Base-by-base conservation (phyloP, 2,888 invertebrate genomes). In the Dione juno region DNA sequence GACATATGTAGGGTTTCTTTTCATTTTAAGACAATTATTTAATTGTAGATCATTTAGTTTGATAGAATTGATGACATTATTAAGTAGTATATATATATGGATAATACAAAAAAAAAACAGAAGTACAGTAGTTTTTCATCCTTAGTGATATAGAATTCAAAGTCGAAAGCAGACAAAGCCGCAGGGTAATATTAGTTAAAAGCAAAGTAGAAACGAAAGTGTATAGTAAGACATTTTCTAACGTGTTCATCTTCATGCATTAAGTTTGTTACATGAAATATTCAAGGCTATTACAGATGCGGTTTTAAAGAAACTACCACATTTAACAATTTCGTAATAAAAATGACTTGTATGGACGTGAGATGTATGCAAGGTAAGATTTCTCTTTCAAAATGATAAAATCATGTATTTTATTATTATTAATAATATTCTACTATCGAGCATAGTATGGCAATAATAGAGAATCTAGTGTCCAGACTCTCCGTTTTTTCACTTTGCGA, bases 201-300 rank as follows among this genome's bases (percentile, higher is more conserved):
- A 28, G n/a, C 11, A 28, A 35, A 37, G n/a, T 48, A 50, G 16
- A 64, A 19, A 35, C 37, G 64, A 64, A 64, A 64, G 64, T 50
- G 11, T 37, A 58, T 40, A 11, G 13, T 50, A 16, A 48, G 16
- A 21, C 19, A 35, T 50, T 64, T 48, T 48, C 45, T 48, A 45
- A 45, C 63, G 11, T 37, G 45, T 64, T 28, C 50, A 13, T 19
- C 35, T 37, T 37, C 37, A 37, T 50, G 40, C 37, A 61, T 61
- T 10, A 61, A 28, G n/a, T 61, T 19, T 21, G 7, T 40, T 40
- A 28, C 45, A 45, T 61, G 43, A 43, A 61, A 61, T n/a, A 43
- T 61, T 21, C 43, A 13, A 61, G 43, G 28, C 21, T 28, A 61
- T 45, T 61, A 35, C n/a, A 45, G 45, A 35, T 61, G 45, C 16